Evolutionary conservation across 2,797 vertebrate species (phyloP), one percentile per base, ranked within the genome.

Genomic region (Pogonophryne albipinna): DNA sequence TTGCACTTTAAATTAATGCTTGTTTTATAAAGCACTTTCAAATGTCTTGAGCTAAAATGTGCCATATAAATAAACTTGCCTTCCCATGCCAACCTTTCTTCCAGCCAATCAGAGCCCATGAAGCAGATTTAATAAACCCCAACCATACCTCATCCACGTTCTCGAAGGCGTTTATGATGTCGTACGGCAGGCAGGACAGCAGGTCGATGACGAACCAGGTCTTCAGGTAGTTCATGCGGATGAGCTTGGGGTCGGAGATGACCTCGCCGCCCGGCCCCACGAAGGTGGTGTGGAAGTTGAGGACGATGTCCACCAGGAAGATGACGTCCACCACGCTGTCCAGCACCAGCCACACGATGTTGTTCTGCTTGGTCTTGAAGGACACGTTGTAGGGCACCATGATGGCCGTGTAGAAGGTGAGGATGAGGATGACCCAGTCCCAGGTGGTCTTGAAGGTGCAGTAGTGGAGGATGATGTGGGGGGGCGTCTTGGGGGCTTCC

Each of bases 91-190:
- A 34, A 44, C 56, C 34, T 14, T 12, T 17, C 6, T 6, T 34
- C 6, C 6, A 53, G 20, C 3, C 62, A 51, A n/a, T 27, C 60
- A n/a, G 52, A 19, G 3, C 52, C 2, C 16, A 50, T 13, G 38
- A 53, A 27, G 7, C 13, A 17, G 10, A 4, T 4, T 8, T 17
- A 49, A 23, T 14, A 34, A 23, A 34, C 3, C 4, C 5, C 6
- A 12, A 4, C 66, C 94, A 71, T 92, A 99, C 98, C 97, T 99
- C 98, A 44, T 99, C 98, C 65, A 99, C 98, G 8, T 99, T 99
- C 95, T 99, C 98, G 49, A 99, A 99, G 93, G 98, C 98, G 89
- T 99, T 99, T 95, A 99, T 99, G 95, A 99, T 97, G 94, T 99
- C 98, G 19, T 99, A 99, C 20, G 98, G 98, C 94, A 99, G 95